A percentile compares a stretch with the other conserved stretches of the same genome.
Evolutionary conservation across 2,113 vertebrate genomes (phyloP).

Genomic region (Melanostigma gelatinosum): DNA sequence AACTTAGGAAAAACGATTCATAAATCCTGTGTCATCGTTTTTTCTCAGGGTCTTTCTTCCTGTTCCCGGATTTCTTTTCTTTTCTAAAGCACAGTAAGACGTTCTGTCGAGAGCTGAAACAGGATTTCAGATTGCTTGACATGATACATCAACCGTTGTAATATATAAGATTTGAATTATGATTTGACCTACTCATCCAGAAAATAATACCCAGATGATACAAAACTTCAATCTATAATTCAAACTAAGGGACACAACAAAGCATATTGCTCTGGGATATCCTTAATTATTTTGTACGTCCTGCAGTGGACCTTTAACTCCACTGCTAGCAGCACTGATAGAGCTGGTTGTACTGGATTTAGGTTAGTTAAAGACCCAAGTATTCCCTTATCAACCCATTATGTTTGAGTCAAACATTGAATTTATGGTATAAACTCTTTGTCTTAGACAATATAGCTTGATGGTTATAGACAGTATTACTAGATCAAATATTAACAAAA

Average conservation of each 20-base stretch:
- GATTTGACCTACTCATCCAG: slow-evolving; percentile 3
- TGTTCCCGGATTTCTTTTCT: slow-evolving; percentile 54
- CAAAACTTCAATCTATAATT: neutral
- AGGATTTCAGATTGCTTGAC: slow-evolving; percentile 19
- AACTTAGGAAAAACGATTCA: slow-evolving; percentile 18
- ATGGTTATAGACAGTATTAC: slow-evolving; percentile 14
- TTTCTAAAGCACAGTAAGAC: slow-evolving; percentile 60
- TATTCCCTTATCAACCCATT: neutral
- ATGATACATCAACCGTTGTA: neutral
- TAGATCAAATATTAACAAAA: slow-evolving; percentile 20
- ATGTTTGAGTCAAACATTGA: slow-evolving; percentile 5
- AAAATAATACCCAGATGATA: neutral
- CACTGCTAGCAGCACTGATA: neutral
- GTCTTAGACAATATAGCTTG: slow-evolving; percentile 14
- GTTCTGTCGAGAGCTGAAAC: slow-evolving; percentile 40
- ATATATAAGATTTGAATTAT: neutral
- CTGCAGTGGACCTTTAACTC: neutral
- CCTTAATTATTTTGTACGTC: neutral
- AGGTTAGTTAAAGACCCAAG: slow-evolving; percentile 29
- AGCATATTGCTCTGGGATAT: neutral
- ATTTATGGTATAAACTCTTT: slow-evolving; percentile 21
- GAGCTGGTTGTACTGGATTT: slow-evolving; percentile 9
- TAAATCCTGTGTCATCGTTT: slow-evolving; percentile 57
- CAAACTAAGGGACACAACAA: neutral
- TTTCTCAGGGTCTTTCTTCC: slow-evolving; percentile 71